Evolutionary conservation across 2,888 invertebrate species (phyloP), one percentile per base, ranked within the genome.

Genomic region (Eristalinus aeneus): DNA sequence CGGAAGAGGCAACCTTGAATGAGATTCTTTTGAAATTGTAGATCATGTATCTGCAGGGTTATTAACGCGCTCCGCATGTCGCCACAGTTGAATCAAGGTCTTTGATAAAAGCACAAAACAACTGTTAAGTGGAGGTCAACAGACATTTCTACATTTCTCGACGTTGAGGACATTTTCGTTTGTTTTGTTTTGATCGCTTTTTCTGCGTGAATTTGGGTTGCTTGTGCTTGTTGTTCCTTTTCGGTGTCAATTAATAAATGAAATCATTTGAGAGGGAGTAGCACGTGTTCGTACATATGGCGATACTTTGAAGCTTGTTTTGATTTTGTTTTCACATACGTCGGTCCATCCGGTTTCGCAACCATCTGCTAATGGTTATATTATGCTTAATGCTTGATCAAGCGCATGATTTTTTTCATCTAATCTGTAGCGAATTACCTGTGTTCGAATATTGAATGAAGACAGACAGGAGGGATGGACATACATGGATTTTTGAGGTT

Each of bases 111-210:
- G 31, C 32, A 65, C 56, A 68, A 71, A 36, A 23, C 53, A 60
- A 80, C 76, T 34, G 74, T 79, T 85, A 67, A 75, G 5, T 80
- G 72, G 58, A 84, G 80, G 80, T 85, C 76, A 69, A 68, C 67
- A 73, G 60, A 67, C 68, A 67, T 60, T 65, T 78, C 77, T 64
- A 39, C 58, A 67, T 32, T 16, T 31, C 60, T 72, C 20, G 32
- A 9, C 60, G 32, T 36, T 31, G 58, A 61, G 20, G 61, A 27
- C 65, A 53, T 46, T 54, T 61, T 31, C n/a, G 71, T 58, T 22
- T 34, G 39, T 68, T 68, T 61, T 36, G 16, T 65, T 75, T 75
- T 10, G n/a, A 23, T 56, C 23, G 16, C 60, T 36, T 9, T 32
- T 67, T 77, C 72, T 27, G 12, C 32, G 20, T 72, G 61, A 63